Percentiles rank a stretch among this genome's conserved stretches.
Evolutionary conservation across 2,113 vertebrate genomes (phyloP).

Genomic region (Charina bottae): DNA sequence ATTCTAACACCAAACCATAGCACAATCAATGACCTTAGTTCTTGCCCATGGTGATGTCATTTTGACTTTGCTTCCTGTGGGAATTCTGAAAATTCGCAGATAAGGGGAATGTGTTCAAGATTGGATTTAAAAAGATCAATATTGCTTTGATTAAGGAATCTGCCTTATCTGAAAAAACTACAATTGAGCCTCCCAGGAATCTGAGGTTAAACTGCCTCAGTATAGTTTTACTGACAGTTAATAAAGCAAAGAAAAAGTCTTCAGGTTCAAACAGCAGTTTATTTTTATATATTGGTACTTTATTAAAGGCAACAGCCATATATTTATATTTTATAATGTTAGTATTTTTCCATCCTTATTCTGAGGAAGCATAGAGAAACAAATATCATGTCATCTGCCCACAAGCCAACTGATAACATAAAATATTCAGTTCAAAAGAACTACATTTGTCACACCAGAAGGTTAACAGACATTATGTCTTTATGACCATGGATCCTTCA

Average conservation of each 20-base stretch:
- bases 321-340: not conserved
- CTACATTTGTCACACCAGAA: not conserved
- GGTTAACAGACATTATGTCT: not conserved
- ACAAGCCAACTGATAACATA: constrained; percentile 4
- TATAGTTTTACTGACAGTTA: not conserved
- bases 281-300: not conserved
- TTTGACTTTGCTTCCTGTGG: constrained; percentile 29
- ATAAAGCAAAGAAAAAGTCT: not conserved
- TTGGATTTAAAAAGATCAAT: constrained; percentile 50
- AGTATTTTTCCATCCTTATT: not conserved
- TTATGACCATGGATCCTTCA: not conserved
- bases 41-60: constrained; percentile 22
- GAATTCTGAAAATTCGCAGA: constrained; percentile 35
- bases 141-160: constrained; percentile 49
- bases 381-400: not conserved
- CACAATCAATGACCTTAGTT: constrained; percentile 20
- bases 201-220: constrained; percentile 29
- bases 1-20: not conserved
- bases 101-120: constrained; percentile 39
- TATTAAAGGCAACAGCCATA: not conserved
- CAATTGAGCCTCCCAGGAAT: constrained; percentile 3
- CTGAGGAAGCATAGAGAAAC: not conserved
- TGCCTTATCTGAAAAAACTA: constrained; percentile 29
- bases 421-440: not conserved
- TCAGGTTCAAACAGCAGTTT: not conserved